These are phyloP conservation scores for Amphipyra berbera DNA, from an alignment of 2,888 invertebrate species.

Conservation along the genomic window DNA sequence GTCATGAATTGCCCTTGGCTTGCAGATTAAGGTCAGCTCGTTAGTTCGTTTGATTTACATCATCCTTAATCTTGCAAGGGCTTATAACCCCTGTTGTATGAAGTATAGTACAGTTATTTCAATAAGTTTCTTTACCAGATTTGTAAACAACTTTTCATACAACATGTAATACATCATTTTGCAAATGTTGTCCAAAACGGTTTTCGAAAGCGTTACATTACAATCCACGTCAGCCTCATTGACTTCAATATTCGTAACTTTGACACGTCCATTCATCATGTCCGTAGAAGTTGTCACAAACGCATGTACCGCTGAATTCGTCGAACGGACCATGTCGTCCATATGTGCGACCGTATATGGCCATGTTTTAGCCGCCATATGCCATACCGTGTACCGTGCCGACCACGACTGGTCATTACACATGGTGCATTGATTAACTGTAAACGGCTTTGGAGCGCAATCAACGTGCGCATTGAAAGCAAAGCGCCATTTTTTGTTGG, in stretches of 20 bases:
- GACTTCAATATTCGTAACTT: conserved; percentile 52
- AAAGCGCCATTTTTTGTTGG: conserved; percentile 58
- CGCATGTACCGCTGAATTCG: conserved; percentile 69
- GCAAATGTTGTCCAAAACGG: conserved; percentile 33
- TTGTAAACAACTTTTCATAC: conserved; percentile 10
- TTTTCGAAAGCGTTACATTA: conserved; percentile 52
- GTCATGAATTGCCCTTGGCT: conserved; percentile 41
- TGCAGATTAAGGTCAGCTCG: conserved; percentile 38
- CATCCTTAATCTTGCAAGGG: conserved; percentile 25
- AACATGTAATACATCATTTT: conserved; percentile 46
- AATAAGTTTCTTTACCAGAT: conserved; percentile 8
- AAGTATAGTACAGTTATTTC: not conserved
- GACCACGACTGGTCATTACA: conserved; percentile 72
- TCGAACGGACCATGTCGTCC: conserved; percentile 73
- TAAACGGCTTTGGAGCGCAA: conserved; percentile 77
- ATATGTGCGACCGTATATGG: conserved; percentile 81
- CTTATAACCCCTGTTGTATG: conserved; percentile 1
- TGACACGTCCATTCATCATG: conserved; percentile 60
- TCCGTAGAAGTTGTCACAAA: conserved; percentile 66
- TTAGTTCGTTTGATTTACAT: conserved; percentile 32
- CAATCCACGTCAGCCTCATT: conserved; percentile 43
- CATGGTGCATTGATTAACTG: conserved; percentile 83
- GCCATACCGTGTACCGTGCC: conserved; percentile 71
- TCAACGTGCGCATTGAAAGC: conserved; percentile 73
- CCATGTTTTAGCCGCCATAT: conserved; percentile 83